phyloP scores from a whole-genome alignment of 2,113 vertebrate genomes.

The Egretta garzetta region DNA sequence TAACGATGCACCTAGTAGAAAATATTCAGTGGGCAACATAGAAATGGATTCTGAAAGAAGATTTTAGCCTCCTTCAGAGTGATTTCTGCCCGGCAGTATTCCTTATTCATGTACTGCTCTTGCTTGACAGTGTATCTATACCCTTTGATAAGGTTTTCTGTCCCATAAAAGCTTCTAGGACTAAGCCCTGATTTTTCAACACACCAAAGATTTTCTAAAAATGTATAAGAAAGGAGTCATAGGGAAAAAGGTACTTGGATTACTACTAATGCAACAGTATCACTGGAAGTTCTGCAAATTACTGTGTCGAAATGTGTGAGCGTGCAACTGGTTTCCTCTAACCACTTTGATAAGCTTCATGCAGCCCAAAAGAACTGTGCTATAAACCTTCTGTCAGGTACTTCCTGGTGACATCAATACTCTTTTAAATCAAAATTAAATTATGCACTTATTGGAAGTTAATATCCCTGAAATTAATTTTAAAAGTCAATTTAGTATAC shows the following conservation, averaged over 20 bases:
- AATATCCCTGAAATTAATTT: conserved; percentile 64
- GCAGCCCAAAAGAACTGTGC: neutral
- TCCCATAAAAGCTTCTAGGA: neutral
- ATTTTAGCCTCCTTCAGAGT: neutral
- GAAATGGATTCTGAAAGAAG: neutral
- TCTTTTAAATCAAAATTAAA: conserved; percentile 47
- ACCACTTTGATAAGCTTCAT: neutral
- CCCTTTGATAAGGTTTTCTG: neutral
- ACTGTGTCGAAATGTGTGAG: neutral
- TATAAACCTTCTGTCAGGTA: neutral
- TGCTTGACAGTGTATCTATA: neutral
- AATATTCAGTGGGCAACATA: neutral
- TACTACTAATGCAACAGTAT: neutral
- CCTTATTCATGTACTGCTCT: neutral
- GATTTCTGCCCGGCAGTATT: neutral
- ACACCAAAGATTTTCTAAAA: neutral
- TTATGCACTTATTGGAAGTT: conserved; percentile 23
- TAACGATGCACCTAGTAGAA: neutral
- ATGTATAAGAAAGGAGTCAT: neutral
- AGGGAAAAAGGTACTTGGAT: neutral
- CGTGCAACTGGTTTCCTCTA: neutral
- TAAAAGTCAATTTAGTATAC: conserved; percentile 45
- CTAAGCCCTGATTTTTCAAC: neutral
- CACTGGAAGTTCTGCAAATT: neutral
- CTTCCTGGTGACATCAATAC: neutral